Percentiles rank a stretch among this genome's conserved stretches.
These are phyloP conservation scores for Clarias platycephalus DNA, from an alignment of 2,797 vertebrate species.

Conservation along the genomic window DNA sequence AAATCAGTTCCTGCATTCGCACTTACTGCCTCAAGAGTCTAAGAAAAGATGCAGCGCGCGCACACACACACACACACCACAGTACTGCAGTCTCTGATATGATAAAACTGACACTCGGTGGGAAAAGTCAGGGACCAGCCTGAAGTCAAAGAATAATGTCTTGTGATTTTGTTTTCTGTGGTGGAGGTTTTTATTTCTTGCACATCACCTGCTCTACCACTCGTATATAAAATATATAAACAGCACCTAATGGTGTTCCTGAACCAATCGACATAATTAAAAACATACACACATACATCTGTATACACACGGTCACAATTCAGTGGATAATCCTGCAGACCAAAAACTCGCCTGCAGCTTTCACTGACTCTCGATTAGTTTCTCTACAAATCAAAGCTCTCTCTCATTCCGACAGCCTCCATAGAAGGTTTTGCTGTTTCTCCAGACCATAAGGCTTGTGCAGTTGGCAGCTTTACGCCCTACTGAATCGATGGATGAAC, in stretches of 20 bases:
- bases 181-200: neutral
- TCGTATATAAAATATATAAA: no score
- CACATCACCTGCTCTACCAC: neutral
- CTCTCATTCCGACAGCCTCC: neutral
- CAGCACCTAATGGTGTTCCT: neutral
- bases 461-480: slow-evolving; percentile 38
- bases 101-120: neutral
- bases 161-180: neutral
- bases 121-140: neutral
- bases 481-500: slow-evolving; percentile 45
- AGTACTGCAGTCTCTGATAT: neutral
- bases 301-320: neutral
- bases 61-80: neutral
- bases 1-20: neutral
- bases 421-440: neutral
- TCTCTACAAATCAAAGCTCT: neutral
- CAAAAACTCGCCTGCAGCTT: neutral
- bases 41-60: neutral
- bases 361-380: neutral
- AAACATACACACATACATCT: neutral
- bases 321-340: neutral
- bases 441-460: slow-evolving; percentile 17
- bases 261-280: neutral
- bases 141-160: neutral
- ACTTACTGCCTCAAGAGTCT: neutral